phyloP scores from a whole-genome alignment of 2,888 invertebrate genomes.

The Drosophila subsilvestris region DNA sequence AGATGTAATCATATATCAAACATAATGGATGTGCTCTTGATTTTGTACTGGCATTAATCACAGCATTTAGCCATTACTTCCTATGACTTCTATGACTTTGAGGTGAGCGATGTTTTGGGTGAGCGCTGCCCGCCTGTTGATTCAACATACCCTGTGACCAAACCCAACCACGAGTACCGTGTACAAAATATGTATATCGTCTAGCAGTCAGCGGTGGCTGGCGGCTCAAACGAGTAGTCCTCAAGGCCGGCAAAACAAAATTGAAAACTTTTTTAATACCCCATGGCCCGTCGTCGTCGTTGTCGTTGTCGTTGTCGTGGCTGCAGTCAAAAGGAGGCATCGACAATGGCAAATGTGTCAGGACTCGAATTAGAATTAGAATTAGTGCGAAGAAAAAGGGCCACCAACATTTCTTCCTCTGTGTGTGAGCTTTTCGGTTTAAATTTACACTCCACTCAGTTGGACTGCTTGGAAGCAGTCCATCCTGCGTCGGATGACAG shows the following conservation, averaged over 20 bases:
- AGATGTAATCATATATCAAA: too few species aligned
- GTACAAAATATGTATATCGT: slow-evolving; percentile 14
- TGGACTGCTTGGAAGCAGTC: too few species aligned
- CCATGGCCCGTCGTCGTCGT: slow-evolving; percentile 22
- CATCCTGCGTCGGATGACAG: too few species aligned
- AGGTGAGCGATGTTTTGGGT: too few species aligned
- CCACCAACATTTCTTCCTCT: background rate
- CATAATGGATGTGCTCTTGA: too few species aligned
- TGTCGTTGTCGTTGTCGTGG: slow-evolving; percentile 8
- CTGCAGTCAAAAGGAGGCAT: slow-evolving; percentile 25
- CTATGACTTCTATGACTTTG: too few species aligned
- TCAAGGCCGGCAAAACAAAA: slow-evolving; percentile 33
- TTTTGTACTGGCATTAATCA: slow-evolving; percentile 10
- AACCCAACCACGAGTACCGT: background rate
- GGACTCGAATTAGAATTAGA: slow-evolving; percentile 48
- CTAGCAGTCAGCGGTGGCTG: slow-evolving; percentile 9
- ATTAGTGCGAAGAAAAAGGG: slow-evolving; percentile 16
- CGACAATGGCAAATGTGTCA: slow-evolving; percentile 43
- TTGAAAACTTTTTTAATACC: slow-evolving; percentile 57
- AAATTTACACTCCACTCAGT: too few species aligned
- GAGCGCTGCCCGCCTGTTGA: too few species aligned
- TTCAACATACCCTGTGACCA: too few species aligned
- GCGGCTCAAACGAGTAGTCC: slow-evolving; percentile 34
- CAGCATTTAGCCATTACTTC: background rate
- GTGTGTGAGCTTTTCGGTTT: too few species aligned